Evolutionary conservation across 1,140 invertebrate species (phyloP).

Genomic region (Tribolium madens): DNA sequence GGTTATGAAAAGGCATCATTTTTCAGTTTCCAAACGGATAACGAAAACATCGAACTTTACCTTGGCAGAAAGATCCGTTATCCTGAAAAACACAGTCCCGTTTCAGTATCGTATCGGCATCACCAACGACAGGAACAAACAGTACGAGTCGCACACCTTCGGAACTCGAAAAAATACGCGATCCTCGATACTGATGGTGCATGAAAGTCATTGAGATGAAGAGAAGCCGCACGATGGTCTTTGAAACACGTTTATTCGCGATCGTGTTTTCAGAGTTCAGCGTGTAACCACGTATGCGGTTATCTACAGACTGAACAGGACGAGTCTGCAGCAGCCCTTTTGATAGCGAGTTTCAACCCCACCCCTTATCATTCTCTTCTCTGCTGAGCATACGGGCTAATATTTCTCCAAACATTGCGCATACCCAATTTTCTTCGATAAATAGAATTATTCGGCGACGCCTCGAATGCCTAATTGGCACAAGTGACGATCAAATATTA

Average conservation of each 20-base stretch:
- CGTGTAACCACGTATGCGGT: slow-evolving; percentile 36
- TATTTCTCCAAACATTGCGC: slow-evolving; percentile 54
- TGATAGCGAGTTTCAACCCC: slow-evolving; percentile 51
- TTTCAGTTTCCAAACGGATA: neutral
- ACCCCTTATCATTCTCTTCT: slow-evolving; percentile 52
- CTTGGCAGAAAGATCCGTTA: slow-evolving; percentile 8
- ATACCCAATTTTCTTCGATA: slow-evolving; percentile 59
- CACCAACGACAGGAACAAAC: slow-evolving; percentile 2
- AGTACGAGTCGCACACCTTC: neutral
- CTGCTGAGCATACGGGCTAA: slow-evolving; percentile 46
- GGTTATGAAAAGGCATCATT: neutral
- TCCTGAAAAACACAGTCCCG: slow-evolving; percentile 42
- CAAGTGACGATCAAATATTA: neutral
- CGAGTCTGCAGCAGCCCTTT: slow-evolving; percentile 54
- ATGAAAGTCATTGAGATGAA: neutral
- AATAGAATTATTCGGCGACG: slow-evolving; percentile 39
- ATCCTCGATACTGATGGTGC: neutral
- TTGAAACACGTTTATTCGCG: slow-evolving; percentile 26
- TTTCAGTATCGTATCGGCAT: neutral
- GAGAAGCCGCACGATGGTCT: neutral
- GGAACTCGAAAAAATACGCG: neutral
- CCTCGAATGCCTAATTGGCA: slow-evolving; percentile 13
- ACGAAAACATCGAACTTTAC: slow-evolving; percentile 12
- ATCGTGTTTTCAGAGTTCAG: neutral
- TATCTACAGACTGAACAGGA: slow-evolving; percentile 44